Conservation (phyloP, 1,140 invertebrate species). For the Glossosoma conforme region DNA sequence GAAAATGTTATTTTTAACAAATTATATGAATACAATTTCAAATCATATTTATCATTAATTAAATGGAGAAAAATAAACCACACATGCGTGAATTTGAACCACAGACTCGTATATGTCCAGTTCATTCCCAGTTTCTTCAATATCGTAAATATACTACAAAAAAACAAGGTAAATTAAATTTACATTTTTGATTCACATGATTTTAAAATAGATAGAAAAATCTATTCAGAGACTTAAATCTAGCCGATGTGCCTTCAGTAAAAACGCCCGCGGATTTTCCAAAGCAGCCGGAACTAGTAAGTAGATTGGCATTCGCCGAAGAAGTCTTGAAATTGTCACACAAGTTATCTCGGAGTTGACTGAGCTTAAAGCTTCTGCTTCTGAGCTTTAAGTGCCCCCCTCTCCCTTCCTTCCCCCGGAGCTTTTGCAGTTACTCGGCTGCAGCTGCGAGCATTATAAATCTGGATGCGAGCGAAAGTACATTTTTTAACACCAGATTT, state of each 20-base stretch:
- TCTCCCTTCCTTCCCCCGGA: slow-evolving; percentile 15
- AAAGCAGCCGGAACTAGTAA: slow-evolving; percentile 21
- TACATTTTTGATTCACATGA: too few species aligned
- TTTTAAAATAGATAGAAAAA: too few species aligned
- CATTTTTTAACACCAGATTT: not conserved
- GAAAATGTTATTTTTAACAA: too few species aligned
- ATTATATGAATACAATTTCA: too few species aligned
- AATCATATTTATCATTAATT: too few species aligned
- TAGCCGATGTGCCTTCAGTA: too few species aligned
- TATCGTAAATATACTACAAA: too few species aligned
- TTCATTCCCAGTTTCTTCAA: too few species aligned
- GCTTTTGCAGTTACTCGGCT: slow-evolving; percentile 29
- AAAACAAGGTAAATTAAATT: too few species aligned
- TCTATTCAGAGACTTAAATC: too few species aligned
- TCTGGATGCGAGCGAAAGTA: slow-evolving; percentile 4
- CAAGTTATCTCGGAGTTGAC: slow-evolving; percentile 31
- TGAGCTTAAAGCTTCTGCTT: slow-evolving; percentile 27
- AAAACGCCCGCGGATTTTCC: too few species aligned
- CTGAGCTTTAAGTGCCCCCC: slow-evolving; percentile 30
- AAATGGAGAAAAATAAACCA: not conserved
- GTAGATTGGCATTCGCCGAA: slow-evolving; percentile 29
- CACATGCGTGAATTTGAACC: not conserved
- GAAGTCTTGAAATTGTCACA: slow-evolving; percentile 33
- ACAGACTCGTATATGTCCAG: too few species aligned
- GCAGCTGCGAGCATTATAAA: slow-evolving; percentile 25